Conservation (phyloP, 2,888 invertebrate genomes). For the Zygothrica quintamaculata region DNA sequence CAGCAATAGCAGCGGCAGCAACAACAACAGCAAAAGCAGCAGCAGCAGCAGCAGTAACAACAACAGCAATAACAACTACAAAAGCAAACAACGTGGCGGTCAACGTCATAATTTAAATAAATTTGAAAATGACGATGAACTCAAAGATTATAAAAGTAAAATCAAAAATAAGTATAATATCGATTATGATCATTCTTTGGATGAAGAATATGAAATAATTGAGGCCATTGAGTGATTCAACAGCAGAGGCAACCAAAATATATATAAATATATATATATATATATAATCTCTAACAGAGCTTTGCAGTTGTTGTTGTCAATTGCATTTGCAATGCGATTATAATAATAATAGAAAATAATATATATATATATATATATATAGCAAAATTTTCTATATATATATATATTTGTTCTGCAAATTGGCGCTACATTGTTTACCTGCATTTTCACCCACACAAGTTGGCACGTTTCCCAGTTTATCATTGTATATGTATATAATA, state of each 20-base stretch:
- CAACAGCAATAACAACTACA: slow-evolving; percentile 41
- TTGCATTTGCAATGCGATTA: no score
- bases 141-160: slow-evolving; percentile 84
- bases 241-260: no score
- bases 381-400: no score
- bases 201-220: slow-evolving; percentile 85
- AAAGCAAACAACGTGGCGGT: slow-evolving; percentile 45
- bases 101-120: slow-evolving; percentile 72
- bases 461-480: slow-evolving; percentile 34
- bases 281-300: slow-evolving; percentile 15
- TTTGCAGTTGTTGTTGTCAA: slow-evolving; percentile 43
- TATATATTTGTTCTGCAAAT: slow-evolving; percentile 22
- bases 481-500: slow-evolving; percentile 31
- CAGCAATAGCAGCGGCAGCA: slow-evolving; percentile 26
- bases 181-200: slow-evolving; percentile 85
- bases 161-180: slow-evolving; percentile 85
- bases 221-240: slow-evolving; percentile 84
- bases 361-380: no score
- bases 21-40: slow-evolving; percentile 24
- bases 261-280: slow-evolving; percentile 5
- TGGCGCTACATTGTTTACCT: slow-evolving; percentile 39
- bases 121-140: slow-evolving; percentile 79
- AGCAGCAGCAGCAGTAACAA: slow-evolving; percentile 31
- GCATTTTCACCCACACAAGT: slow-evolving; percentile 12
- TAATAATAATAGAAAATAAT: no score